Conservation (phyloP, 1,140 invertebrate genomes). For the Sitobion miscanthi region DNA sequence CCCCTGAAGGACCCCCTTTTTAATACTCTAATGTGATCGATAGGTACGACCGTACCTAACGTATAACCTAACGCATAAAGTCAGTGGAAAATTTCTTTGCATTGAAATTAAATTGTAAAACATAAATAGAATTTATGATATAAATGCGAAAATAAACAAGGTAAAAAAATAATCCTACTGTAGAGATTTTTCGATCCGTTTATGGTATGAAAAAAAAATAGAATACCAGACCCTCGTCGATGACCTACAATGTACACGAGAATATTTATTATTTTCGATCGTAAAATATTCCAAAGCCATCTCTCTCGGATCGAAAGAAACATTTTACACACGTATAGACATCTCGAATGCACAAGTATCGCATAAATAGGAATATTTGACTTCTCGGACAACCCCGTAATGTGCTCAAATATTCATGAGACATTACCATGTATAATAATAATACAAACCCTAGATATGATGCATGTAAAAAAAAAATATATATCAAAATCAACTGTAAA, state of each 20-base stretch:
- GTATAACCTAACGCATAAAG: neutral
- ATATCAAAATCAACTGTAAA: neutral
- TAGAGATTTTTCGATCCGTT: neutral
- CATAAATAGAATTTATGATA: neutral
- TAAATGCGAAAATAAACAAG: neutral
- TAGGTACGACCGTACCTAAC: too few species aligned
- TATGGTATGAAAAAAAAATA: neutral
- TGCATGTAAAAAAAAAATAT: neutral
- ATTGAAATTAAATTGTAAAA: neutral
- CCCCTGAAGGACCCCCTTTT: too few species aligned
- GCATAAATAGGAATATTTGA: conserved; percentile 15
- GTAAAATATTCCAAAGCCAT: conserved; percentile 8
- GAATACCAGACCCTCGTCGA: neutral
- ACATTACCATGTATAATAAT: neutral
- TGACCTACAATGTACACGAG: neutral
- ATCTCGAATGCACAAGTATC: neutral
- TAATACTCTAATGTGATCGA: too few species aligned
- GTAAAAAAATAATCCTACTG: neutral
- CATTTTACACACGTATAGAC: neutral
- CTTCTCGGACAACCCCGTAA: neutral
- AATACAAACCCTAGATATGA: neutral
- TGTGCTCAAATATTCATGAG: neutral
- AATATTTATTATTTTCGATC: neutral
- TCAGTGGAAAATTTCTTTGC: neutral
- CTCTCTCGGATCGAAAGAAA: neutral